These are phyloP conservation scores for chimpanzee (Pan troglodytes) DNA, from an alignment of 2,113 vertebrate genomes.

Conservation along the genomic window NHGRI_mPanTro3-v2.1_pri NC_072404.2:129955501-129956000, in stretches of 20 bases:
- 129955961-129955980: neutral
- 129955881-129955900: neutral
- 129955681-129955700: neutral
- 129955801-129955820: neutral
- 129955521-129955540: neutral
- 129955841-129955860: neutral
- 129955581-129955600: neutral
- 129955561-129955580: neutral
- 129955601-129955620: neutral
- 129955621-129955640: neutral
- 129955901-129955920: neutral
- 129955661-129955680: neutral
- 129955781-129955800: neutral
- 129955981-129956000: constrained; percentile 18
- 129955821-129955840: neutral
- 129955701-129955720: neutral
- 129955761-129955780: neutral
- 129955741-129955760: neutral
- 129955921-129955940: neutral
- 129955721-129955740: neutral
- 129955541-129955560: neutral
- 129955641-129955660: neutral
- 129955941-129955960: constrained; percentile 8
- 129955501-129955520: neutral
- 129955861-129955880: constrained; percentile 1